These are phyloP conservation scores for Argya squamiceps DNA, from an alignment of 2,797 vertebrate genomes.

Conservation along the genomic window DNA sequence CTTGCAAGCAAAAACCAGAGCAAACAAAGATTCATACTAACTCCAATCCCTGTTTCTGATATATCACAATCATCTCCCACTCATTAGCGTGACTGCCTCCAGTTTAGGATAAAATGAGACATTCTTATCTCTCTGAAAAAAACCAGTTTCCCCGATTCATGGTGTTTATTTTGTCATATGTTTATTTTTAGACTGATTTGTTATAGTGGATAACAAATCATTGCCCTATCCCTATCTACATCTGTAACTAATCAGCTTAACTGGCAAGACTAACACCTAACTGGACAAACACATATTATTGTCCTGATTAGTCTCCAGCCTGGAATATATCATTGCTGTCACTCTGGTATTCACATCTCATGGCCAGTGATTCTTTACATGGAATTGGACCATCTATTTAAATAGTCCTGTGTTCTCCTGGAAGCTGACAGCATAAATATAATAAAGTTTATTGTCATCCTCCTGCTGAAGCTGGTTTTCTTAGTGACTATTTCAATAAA, in stretches of 20 bases:
- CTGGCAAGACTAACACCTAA: neutral
- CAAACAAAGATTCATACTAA: neutral
- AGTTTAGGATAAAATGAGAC: neutral
- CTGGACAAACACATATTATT: neutral
- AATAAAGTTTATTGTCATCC: neutral
- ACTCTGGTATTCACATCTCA: neutral
- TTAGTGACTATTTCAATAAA: neutral
- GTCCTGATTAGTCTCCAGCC: neutral
- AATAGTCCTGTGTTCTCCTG: neutral
- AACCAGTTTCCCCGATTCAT: neutral
- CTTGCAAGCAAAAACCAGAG: neutral
- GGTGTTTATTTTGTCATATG: neutral
- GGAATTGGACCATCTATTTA: neutral
- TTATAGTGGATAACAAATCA: neutral
- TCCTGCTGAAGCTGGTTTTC: neutral
- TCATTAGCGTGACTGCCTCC: neutral
- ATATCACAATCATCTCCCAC: neutral
- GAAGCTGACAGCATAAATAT: neutral
- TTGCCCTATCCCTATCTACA: neutral
- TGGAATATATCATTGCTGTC: neutral
- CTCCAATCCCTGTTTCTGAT: slow-evolving; percentile 11
- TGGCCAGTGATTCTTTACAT: neutral
- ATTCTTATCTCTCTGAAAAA: neutral
- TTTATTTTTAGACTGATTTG: neutral
- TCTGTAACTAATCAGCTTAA: neutral